Base-by-base conservation (phyloP, 2,797 vertebrate genomes). In the Ceyx erithaca region DNA sequence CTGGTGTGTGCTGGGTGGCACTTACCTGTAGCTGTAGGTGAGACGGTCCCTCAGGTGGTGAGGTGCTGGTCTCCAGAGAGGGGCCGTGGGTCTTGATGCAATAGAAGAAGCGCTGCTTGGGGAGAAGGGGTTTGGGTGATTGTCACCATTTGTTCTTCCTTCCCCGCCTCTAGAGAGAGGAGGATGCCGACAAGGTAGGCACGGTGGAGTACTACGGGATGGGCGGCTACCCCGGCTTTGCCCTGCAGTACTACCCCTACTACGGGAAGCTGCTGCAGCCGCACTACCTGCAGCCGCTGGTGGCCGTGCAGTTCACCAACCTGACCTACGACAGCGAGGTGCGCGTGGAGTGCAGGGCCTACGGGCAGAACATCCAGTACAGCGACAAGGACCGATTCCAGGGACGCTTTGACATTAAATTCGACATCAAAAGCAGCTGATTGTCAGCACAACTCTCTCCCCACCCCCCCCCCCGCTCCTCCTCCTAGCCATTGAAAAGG, bases 371-470 rank as follows among this genome's bases (percentile, higher is more conserved):
- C 98, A 99, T 99, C 83, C 7, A 94, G 12, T 99, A 99, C 98
- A 99, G 97, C 14, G 99, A 99, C 91, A 99, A 99, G 95, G 99
- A 99, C 97, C 99, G 99, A 96, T 99, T 99, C 96, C 99, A 98
- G 98, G 99, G 99, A 99, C 99, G 99, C 85, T 99, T 99, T 95
- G 99, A 99, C 93, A 94, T 99, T 87, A 99, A 99, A 98, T 95
- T 99, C 88, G 98, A 97, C n/a, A 93, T 99, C 58, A 98, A 96
- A 96, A 98, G 94, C 97, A 98, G 98, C 97, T 99, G 99, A 99
- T 99, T 96, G 97, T 97, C 98, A 98, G 98, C 98, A 97, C 97
- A 90, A 87, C 95, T 87, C 97, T 97, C 97, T 97, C 97, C 92
- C 95, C 37, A 13, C 13, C 13, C 95, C 63, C 94, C 87, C 78